Conservation (phyloP, 2,797 vertebrate genomes). For the Sebastiscus albofasciatus region DNA sequence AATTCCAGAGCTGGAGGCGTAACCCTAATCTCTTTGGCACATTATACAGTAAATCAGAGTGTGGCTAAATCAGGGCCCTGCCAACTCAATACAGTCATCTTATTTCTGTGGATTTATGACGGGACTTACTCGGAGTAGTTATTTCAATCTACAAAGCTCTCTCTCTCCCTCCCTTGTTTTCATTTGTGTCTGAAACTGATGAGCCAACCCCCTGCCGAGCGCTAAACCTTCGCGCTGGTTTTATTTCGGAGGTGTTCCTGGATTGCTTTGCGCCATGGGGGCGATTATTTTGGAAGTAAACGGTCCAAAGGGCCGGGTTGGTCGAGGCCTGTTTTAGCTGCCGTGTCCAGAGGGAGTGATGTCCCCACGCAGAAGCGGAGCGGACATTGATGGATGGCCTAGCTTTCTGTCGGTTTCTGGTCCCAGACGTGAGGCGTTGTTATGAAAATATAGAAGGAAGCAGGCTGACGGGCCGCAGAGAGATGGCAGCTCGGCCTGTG, state of each 20-base stretch:
- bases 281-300: constrained; percentile 63
- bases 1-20: constrained; percentile 59
- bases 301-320: constrained; percentile 44
- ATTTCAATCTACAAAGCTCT: constrained; percentile 40
- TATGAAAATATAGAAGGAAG: constrained; percentile 66
- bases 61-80: constrained; percentile 47
- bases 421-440: constrained; percentile 63
- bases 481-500: constrained; percentile 33
- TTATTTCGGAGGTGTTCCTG: constrained; percentile 47
- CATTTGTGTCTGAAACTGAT: constrained; percentile 44
- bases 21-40: constrained; percentile 72
- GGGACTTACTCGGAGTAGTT: constrained; percentile 34
- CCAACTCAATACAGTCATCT: constrained; percentile 42
- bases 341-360: constrained; percentile 64
- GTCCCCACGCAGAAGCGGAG: constrained; percentile 51
- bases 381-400: constrained; percentile 73
- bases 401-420: constrained; percentile 66
- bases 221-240: constrained; percentile 24
- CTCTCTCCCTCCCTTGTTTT: not conserved
- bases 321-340: constrained; percentile 67
- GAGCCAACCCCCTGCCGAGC: constrained; percentile 2
- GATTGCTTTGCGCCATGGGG: constrained; percentile 64
- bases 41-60: constrained; percentile 65
- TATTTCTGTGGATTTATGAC: constrained; percentile 64
- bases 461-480: constrained; percentile 34